Conservation (phyloP, 1,140 invertebrate genomes). For the Drosophila repletoides region DNA sequence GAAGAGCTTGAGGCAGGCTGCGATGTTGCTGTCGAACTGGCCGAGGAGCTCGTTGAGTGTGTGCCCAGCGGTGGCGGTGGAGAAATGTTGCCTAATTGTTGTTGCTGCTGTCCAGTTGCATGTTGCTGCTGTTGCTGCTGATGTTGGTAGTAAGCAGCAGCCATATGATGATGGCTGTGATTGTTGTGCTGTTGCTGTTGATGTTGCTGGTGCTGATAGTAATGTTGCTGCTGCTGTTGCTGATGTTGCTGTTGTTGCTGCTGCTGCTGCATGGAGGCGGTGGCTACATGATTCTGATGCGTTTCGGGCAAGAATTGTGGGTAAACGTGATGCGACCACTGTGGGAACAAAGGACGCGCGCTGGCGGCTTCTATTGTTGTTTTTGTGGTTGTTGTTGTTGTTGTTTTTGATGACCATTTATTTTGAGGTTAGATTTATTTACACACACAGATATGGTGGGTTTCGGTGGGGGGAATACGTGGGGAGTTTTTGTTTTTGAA, state of each 20-base stretch:
- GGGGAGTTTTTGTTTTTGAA: constrained; percentile 1
- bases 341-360: constrained; percentile 91
- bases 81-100: constrained; percentile 65
- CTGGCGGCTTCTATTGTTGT: constrained; percentile 69
- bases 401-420: constrained; percentile 11
- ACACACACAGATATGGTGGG: constrained; percentile 8
- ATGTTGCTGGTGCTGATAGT: constrained; percentile 51
- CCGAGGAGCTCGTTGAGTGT: constrained; percentile 77
- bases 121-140: constrained; percentile 57
- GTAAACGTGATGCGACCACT: constrained; percentile 96
- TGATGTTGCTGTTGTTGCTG: constrained; percentile 73
- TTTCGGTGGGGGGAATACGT: neutral
- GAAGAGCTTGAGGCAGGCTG: constrained; percentile 79
- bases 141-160: constrained; percentile 59
- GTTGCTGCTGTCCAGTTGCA: constrained; percentile 30
- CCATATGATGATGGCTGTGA: constrained; percentile 66
- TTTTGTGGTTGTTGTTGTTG: constrained; percentile 16
- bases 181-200: constrained; percentile 53
- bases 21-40: constrained; percentile 75
- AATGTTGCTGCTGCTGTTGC: constrained; percentile 61
- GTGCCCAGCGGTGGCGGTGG: constrained; percentile 57
- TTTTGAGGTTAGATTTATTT: constrained; percentile 7
- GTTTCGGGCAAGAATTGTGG: constrained; percentile 94
- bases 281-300: constrained; percentile 88
- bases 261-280: constrained; percentile 84